Conservation (phyloP, 2,888 invertebrate species). For the Hyalella azteca region DNA sequence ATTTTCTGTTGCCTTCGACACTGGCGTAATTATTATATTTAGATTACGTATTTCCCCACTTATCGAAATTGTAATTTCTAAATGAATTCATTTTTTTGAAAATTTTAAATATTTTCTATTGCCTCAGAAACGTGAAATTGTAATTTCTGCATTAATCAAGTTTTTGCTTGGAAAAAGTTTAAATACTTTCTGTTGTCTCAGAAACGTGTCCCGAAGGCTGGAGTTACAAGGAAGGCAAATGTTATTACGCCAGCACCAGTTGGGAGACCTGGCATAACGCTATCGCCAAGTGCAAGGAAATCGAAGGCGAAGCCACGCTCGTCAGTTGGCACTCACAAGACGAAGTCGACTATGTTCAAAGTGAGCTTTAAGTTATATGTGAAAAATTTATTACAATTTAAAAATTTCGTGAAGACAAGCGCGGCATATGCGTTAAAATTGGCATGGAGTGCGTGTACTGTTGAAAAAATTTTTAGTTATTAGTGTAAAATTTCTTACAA, state of each 20-base stretch:
- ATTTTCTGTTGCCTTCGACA: neutral
- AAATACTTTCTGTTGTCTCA: neutral
- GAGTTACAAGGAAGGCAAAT: neutral
- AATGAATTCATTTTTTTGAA: no score
- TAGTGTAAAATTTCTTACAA: no score
- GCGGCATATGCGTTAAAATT: no score
- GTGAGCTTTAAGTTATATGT: no score
- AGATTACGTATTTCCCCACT: no score
- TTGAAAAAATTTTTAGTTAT: no score
- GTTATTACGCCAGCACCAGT: neutral
- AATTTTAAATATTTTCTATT: neutral
- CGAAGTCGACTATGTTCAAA: neutral
- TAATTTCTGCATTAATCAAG: no score
- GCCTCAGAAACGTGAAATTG: conserved; percentile 23
- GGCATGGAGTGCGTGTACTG: no score
- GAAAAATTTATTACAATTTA: no score
- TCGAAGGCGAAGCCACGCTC: neutral
- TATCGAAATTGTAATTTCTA: no score
- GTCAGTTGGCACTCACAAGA: conserved; percentile 28
- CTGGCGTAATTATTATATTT: no score
- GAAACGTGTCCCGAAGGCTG: conserved; percentile 31
- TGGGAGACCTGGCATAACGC: neutral
- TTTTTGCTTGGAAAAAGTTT: neutral
- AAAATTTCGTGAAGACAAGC: no score
- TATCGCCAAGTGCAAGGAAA: neutral